A percentile compares a stretch with the other conserved stretches of the same genome.
These are phyloP conservation scores for Oxycera nigricornis DNA, from an alignment of 2,888 invertebrate genomes.

Conservation along the genomic window DNA sequence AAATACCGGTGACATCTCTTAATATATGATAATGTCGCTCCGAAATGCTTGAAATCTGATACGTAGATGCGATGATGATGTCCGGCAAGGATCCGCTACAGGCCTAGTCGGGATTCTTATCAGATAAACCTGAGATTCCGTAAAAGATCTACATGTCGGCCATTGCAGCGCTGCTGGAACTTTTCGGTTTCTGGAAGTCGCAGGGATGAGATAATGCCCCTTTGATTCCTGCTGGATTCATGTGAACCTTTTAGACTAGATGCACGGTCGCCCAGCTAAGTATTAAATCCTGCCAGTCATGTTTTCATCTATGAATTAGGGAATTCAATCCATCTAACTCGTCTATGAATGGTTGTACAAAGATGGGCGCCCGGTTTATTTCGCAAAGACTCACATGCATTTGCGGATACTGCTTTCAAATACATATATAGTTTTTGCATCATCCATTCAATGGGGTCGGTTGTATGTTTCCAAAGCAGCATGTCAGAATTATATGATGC, in stretches of 20 bases:
- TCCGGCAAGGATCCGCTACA: constrained; percentile 19
- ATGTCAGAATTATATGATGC: constrained; percentile 38
- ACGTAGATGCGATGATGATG: constrained; percentile 44
- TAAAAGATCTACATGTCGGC: not conserved
- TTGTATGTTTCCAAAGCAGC: constrained; percentile 21
- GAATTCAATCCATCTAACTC: too few relatives aligned
- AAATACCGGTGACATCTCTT: constrained; percentile 63
- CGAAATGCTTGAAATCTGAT: constrained; percentile 62
- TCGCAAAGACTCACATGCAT: too few relatives aligned
- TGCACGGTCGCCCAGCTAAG: too few relatives aligned
- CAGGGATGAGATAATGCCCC: too few relatives aligned
- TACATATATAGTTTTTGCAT: constrained; percentile 3
- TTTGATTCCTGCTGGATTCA: too few relatives aligned
- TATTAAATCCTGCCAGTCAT: too few relatives aligned
- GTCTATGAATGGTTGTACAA: too few relatives aligned
- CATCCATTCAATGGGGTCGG: constrained; percentile 5
- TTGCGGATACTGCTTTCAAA: too few relatives aligned
- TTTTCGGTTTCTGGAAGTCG: too few relatives aligned
- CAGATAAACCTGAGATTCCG: constrained; percentile 18
- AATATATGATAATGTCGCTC: constrained; percentile 62
- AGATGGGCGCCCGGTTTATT: too few relatives aligned
- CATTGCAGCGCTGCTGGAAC: not conserved
- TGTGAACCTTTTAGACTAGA: too few relatives aligned
- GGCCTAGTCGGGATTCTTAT: constrained; percentile 31
- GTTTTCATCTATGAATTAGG: too few relatives aligned